phyloP scores from a whole-genome alignment of 2,888 invertebrate genomes.

The Cheiracanthium punctorium region DNA sequence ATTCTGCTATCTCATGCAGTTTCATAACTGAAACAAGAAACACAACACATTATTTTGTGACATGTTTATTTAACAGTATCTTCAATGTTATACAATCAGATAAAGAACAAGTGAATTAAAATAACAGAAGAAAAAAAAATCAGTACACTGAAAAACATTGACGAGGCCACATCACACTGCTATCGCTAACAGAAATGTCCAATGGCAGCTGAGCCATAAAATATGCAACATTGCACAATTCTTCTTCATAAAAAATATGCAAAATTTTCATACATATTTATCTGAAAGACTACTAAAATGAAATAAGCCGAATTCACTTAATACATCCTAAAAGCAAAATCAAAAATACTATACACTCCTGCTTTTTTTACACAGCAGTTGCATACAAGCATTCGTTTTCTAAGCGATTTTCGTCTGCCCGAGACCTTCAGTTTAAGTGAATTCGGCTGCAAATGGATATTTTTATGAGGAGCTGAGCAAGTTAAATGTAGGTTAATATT shows the following conservation, averaged over 20 bases:
- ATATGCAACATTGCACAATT: background rate
- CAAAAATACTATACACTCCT: too few species aligned
- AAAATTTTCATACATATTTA: too few species aligned
- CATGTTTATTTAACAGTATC: background rate
- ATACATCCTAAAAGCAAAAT: background rate
- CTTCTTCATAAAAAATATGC: background rate
- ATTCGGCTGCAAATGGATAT: background rate
- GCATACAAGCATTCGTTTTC: background rate
- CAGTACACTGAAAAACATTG: background rate
- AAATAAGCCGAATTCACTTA: background rate
- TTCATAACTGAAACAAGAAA: too few species aligned
- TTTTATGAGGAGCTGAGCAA: background rate
- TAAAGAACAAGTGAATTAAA: background rate
- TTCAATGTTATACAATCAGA: background rate
- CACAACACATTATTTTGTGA: background rate
- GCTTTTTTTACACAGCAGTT: too few species aligned
- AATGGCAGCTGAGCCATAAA: conserved; percentile 1
- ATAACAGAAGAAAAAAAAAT: background rate
- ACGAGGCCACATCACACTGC: background rate
- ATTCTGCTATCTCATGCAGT: too few species aligned
- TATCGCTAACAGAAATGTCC: background rate
- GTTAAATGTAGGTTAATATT: too few species aligned
- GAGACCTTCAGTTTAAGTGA: background rate
- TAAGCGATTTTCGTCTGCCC: background rate
- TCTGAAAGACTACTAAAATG: too few species aligned